Evolutionary conservation across 2,888 invertebrate species (phyloP), one percentile per base, ranked within the genome.

Genomic region (Drosophila rellima): DNA sequence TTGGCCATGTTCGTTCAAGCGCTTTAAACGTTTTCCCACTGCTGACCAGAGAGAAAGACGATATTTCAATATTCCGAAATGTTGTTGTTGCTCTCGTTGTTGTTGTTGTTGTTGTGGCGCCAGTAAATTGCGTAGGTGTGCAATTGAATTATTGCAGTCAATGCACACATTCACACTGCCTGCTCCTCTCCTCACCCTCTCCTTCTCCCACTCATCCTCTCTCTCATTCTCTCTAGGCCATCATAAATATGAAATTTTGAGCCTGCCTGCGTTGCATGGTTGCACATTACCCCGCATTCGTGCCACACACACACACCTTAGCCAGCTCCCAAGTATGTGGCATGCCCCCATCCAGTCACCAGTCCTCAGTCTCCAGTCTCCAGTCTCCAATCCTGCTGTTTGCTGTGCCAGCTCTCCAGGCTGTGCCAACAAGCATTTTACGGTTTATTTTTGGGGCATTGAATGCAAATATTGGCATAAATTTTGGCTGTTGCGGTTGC

Each of bases 381-480:
- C 17, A 10, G 39, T 39, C 4, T n/a, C 13, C 13, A 11, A 5
- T 15, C n/a, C 44, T 59, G 63, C 61, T 55, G 66, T 47, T 45
- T 37, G 55, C 44, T 31, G 2, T 33, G 56, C 45, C 50, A 63
- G 60, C 64, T 70, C 62, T 63, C 47, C 23, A 62, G 45, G 66
- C 66, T 64, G 45, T 70, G 71, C 67, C 79, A 74, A 70, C 71
- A 78, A 77, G 66, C 82, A 78, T 83, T 85, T 86, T 82, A 83
- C 74, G 83, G 83, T 83, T 88, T 88, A 83, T 86, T 86, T 87
- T 88, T 80, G 82, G 82, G 86, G 78, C 88, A 87, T 87, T 82
- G 83, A 83, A 86, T 88, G 86, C 86, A 87, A 87, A 87, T 86
- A 87, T 88, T 87, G 86, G 86, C 86, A 86, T 86, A 86, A 83